Evolutionary conservation across 2,113 vertebrate species (phyloP).

Genomic region (Puffinus mauretanicus): DNA sequence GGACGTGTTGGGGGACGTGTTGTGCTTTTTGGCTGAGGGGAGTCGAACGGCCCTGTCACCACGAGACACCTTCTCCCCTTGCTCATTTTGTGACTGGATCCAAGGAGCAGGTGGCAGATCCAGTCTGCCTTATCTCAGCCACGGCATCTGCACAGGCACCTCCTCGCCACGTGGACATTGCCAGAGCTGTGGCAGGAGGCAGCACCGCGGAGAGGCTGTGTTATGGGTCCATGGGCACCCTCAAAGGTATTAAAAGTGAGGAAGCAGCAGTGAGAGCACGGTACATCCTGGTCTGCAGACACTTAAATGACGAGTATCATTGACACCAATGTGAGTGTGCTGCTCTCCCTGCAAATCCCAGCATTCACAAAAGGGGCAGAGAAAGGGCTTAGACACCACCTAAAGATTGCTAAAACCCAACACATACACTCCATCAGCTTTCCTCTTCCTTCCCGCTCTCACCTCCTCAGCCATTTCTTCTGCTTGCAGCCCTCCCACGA

Average conservation of each 20-base stretch:
- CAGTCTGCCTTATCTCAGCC: background rate
- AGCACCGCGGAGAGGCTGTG: fast-evolving
- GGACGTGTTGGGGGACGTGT: background rate
- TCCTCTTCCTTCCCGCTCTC: background rate
- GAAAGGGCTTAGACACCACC: background rate
- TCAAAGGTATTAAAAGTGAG: background rate
- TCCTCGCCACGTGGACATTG: background rate
- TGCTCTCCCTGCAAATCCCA: background rate
- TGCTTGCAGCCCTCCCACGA: background rate
- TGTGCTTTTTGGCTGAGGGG: background rate
- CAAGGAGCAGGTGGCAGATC: background rate
- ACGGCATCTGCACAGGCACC: background rate
- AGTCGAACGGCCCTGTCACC: background rate
- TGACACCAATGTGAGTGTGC: background rate
- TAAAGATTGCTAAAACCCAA: background rate
- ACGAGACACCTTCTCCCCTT: background rate
- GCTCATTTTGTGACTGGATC: background rate
- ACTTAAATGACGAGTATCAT: background rate
- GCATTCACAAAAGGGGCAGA: background rate
- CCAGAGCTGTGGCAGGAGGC: background rate
- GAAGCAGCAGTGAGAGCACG: background rate
- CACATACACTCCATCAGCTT: background rate
- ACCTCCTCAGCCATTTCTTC: background rate
- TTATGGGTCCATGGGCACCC: background rate
- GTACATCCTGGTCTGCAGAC: background rate